Evolutionary conservation across 1,140 invertebrate genomes (phyloP).

Genomic region (Neotoxoptera formosana): DNA sequence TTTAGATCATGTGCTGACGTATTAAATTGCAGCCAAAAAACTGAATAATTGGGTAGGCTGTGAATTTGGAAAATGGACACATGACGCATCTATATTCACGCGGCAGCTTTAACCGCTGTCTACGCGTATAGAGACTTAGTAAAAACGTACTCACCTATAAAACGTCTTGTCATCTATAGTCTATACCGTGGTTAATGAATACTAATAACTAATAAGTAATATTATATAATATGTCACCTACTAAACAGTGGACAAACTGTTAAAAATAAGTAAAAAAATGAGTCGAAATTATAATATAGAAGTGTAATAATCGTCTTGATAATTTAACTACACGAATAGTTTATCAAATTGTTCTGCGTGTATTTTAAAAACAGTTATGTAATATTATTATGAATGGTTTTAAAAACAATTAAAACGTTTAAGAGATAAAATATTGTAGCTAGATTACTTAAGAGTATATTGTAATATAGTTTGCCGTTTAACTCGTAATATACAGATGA

Average conservation of each 20-base stretch:
- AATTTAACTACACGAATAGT: background rate
- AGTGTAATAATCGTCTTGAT: background rate
- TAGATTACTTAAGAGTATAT: background rate
- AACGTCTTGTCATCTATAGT: background rate
- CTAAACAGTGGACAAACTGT: background rate
- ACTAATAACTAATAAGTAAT: too few species aligned
- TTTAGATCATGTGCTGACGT: background rate
- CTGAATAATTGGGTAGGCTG: background rate
- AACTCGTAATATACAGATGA: background rate
- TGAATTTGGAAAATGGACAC: background rate
- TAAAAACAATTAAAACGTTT: background rate
- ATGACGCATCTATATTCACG: background rate
- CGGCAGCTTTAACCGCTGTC: background rate
- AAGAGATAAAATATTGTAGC: rapidly evolving
- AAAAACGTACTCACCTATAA: background rate
- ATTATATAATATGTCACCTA: too few species aligned
- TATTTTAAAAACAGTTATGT: background rate
- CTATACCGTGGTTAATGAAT: background rate
- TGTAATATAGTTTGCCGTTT: background rate
- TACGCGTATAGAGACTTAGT: background rate
- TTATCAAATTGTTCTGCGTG: background rate
- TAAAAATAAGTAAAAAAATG: too few species aligned
- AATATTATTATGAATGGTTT: background rate
- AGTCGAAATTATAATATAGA: background rate
- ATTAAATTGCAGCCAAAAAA: background rate